These are phyloP conservation scores for Heterotis niloticus DNA, from an alignment of 2,113 vertebrate genomes.

Conservation along the genomic window DNA sequence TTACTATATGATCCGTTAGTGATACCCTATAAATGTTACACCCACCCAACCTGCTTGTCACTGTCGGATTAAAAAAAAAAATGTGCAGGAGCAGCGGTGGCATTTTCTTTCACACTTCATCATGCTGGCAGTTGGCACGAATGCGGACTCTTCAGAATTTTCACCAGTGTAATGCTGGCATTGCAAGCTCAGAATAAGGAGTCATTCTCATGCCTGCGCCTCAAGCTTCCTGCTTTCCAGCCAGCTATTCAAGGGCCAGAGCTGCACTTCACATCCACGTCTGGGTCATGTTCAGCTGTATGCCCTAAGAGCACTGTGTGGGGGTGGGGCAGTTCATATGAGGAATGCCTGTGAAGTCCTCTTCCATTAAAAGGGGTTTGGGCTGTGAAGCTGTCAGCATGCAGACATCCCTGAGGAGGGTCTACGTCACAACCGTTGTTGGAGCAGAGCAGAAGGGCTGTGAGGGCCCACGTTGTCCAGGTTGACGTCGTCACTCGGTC, in stretches of 20 bases:
- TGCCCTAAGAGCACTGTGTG: neutral
- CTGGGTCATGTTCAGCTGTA: neutral
- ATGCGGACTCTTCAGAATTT: constrained; percentile 9
- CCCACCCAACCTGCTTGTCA: neutral
- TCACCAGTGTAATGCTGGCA: neutral
- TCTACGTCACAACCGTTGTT: neutral
- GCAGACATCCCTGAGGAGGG: neutral
- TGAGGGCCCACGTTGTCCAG: neutral
- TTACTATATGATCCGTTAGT: neutral
- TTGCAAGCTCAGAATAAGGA: constrained; percentile 4
- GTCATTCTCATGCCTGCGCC: neutral
- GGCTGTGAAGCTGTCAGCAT: neutral
- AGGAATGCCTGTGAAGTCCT: neutral
- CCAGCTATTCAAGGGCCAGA: neutral
- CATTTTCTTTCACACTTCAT: constrained; percentile 3
- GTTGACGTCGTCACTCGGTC: neutral
- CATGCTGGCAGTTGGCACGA: neutral
- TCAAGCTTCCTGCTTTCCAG: neutral
- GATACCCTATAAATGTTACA: neutral
- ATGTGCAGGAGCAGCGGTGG: constrained; percentile 1
- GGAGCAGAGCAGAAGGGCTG: neutral
- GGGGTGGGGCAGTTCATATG: neutral
- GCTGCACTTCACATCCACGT: neutral
- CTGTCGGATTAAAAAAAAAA: constrained; percentile 4
- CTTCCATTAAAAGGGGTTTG: neutral